Percentiles rank a stretch among this genome's conserved stretches.
These are phyloP conservation scores for Leucoraja ocellata DNA, from an alignment of 2,797 vertebrate species.

Conservation along the genomic window DNA sequence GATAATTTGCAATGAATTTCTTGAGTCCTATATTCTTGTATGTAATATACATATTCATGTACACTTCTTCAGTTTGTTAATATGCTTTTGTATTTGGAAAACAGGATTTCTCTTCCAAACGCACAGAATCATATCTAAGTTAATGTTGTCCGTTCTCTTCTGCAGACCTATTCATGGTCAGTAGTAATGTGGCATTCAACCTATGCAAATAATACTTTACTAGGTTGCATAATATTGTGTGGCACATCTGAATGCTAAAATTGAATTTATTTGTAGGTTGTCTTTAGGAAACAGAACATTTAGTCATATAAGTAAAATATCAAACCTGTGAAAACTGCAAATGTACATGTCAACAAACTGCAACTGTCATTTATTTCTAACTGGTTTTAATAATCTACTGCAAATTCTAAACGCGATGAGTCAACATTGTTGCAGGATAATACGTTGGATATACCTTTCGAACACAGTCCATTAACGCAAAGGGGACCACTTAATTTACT, in stretches of 20 bases:
- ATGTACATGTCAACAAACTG: no score
- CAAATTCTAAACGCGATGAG: not conserved
- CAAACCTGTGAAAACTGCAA: not conserved
- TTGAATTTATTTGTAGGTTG: not conserved
- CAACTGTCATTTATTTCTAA: not conserved
- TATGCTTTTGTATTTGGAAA: not conserved
- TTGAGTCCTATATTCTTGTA: not conserved
- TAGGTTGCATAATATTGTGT: not conserved
- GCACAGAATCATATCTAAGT: not conserved
- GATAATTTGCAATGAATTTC: not conserved
- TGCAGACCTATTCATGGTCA: not conserved
- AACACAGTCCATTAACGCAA: not conserved
- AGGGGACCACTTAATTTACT: not conserved
- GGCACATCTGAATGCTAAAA: not conserved
- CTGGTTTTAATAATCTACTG: not conserved
- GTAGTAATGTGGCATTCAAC: not conserved
- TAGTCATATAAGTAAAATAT: not conserved
- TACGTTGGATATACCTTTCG: not conserved
- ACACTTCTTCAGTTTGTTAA: not conserved
- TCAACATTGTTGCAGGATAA: not conserved
- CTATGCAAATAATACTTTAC: not conserved
- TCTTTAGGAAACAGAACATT: not conserved
- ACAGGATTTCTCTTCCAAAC: not conserved
- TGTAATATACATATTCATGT: no score
- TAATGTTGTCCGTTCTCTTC: not conserved